Evolutionary conservation across 2,888 invertebrate species (phyloP).

Genomic region (Schizaphis graminum): DNA sequence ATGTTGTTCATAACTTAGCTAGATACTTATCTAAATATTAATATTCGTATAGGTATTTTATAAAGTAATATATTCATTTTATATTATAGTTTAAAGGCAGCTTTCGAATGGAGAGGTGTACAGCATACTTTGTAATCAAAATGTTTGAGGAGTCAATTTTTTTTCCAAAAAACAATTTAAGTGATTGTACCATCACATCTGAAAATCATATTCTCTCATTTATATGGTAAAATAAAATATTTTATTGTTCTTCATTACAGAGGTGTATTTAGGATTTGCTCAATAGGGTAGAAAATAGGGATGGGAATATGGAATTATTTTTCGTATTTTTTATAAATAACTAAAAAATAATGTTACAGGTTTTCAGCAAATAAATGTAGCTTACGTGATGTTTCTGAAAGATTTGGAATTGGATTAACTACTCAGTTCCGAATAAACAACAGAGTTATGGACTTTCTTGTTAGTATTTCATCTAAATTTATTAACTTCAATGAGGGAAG

Average conservation of each 20-base stretch:
- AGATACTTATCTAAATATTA: neutral
- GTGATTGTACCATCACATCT: neutral
- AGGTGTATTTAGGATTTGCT: no score
- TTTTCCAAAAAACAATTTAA: neutral
- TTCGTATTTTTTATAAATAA: no score
- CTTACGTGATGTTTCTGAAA: neutral
- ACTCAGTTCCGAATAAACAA: neutral
- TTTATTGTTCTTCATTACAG: no score
- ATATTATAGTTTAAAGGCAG: slow-evolving; percentile 7
- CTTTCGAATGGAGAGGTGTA: slow-evolving; percentile 1
- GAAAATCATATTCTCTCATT: slow-evolving; percentile 4
- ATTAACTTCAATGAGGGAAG: slow-evolving; percentile 3
- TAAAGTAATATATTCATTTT: slow-evolving; percentile 11
- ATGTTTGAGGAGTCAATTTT: neutral
- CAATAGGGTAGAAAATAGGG: no score
- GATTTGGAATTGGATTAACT: slow-evolving; percentile 3
- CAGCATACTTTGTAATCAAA: neutral
- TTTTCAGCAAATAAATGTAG: neutral
- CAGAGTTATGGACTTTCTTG: neutral
- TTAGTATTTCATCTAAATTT: neutral
- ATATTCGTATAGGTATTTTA: neutral
- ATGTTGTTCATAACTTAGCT: no score
- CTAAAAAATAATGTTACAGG: neutral
- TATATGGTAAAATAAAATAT: neutral
- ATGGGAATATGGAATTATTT: no score